phyloP scores from a whole-genome alignment of 2,888 invertebrate species.

The Boloria euphrosyne region DNA sequence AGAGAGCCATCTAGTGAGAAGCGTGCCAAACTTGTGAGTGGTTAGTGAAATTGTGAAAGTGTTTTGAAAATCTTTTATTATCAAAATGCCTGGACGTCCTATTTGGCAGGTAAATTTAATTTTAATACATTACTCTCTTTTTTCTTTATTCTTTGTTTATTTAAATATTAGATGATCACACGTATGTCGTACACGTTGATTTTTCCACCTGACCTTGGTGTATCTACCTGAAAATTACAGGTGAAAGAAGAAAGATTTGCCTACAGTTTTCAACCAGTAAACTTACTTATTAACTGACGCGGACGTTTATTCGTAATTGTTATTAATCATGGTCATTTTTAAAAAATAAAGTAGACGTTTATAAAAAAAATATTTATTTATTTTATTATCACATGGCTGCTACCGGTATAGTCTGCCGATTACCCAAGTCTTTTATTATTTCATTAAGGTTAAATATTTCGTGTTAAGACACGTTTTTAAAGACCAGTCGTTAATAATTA shows the following conservation, averaged over 20 bases:
- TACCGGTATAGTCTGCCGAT: too few species aligned
- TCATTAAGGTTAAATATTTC: too few species aligned
- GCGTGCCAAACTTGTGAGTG: constrained; percentile 61
- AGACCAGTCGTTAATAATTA: too few species aligned
- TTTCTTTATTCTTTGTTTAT: background rate
- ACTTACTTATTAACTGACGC: too few species aligned
- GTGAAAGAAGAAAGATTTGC: constrained; percentile 14
- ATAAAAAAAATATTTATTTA: background rate
- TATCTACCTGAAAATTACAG: constrained; percentile 58
- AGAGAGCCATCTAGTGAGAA: constrained; percentile 79
- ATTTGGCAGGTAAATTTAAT: constrained; percentile 86
- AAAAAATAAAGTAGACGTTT: constrained; percentile 1
- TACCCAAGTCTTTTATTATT: too few species aligned
- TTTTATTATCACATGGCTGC: constrained; percentile 26
- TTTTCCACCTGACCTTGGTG: constrained; percentile 51
- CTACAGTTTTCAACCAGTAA: too few species aligned
- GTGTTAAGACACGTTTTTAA: too few species aligned
- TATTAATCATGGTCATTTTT: too few species aligned
- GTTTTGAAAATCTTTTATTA: constrained; percentile 52
- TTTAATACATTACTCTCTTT: background rate
- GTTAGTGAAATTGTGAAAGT: constrained; percentile 57
- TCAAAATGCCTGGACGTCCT: constrained; percentile 88
- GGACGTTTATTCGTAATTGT: too few species aligned
- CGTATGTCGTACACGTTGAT: constrained; percentile 44
- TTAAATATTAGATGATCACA: background rate